Percentiles rank a stretch among this genome's conserved stretches.
phyloP scores from a whole-genome alignment of 2,888 invertebrate genomes.

The Melieria picta region DNA sequence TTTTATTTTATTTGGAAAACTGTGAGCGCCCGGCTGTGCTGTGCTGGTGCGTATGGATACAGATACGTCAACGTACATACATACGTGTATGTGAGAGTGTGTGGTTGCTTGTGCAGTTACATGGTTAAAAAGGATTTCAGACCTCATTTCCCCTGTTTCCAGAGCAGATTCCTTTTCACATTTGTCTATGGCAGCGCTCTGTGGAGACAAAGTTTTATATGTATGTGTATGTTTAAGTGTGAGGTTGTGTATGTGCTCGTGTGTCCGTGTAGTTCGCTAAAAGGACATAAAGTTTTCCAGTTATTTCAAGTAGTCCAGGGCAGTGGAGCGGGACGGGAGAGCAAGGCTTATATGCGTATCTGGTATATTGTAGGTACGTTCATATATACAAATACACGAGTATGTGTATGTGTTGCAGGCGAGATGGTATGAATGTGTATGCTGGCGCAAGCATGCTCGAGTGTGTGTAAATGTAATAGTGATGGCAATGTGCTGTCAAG shows the following conservation, averaged over 20 bases:
- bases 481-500: constrained; percentile 32
- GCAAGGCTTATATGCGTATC: not conserved
- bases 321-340: not conserved
- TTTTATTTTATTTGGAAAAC: constrained; percentile 37
- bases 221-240: constrained; percentile 13
- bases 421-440: not conserved
- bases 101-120: constrained; percentile 27
- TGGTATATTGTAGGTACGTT: not conserved
- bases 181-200: constrained; percentile 19
- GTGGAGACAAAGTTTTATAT: constrained; percentile 26
- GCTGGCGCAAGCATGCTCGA: constrained; percentile 3
- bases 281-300: constrained; percentile 37
- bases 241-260: not conserved
- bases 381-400: too few relatives aligned
- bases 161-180: constrained; percentile 3
- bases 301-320: constrained; percentile 16
- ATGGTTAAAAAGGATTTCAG: constrained; percentile 54
- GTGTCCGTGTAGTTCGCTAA: constrained; percentile 23
- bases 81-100: constrained; percentile 14
- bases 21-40: constrained; percentile 16
- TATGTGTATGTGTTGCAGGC: too few relatives aligned
- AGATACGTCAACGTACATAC: constrained; percentile 7
- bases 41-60: constrained; percentile 18
- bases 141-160: constrained; percentile 49
- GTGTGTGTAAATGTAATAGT: constrained; percentile 15